These are phyloP conservation scores for Nothoprocta pentlandii DNA, from an alignment of 2,113 vertebrate species.

Conservation along the genomic window DNA sequence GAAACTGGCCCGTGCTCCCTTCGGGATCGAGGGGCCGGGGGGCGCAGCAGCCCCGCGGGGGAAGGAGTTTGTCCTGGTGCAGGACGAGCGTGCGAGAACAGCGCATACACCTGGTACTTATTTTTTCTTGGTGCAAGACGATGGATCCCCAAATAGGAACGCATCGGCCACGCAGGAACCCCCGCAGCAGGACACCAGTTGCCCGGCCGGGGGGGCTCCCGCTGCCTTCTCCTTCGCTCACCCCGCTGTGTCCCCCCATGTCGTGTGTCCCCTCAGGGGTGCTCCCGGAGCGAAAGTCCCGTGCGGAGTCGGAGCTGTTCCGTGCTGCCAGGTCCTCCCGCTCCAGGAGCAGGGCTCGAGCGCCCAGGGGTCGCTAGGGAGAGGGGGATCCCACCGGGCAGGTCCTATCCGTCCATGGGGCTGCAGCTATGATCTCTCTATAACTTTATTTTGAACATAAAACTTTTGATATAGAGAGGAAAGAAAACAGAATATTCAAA, in stretches of 20 bases:
- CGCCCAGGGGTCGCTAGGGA: background rate
- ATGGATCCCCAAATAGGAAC: background rate
- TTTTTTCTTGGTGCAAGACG: background rate
- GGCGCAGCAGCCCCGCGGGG: background rate
- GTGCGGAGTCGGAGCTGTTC: background rate
- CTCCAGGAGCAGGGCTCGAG: background rate
- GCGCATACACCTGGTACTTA: background rate
- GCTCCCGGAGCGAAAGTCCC: background rate
- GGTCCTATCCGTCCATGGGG: background rate
- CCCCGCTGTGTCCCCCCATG: fast-evolving
- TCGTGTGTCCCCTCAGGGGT: background rate
- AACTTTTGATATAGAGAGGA: fast-evolving
- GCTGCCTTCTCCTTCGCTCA: background rate
- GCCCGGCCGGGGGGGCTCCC: background rate
- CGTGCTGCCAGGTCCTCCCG: background rate
- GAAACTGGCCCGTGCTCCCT: fast-evolving
- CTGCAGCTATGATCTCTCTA: background rate
- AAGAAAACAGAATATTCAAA: background rate
- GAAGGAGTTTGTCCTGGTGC: background rate
- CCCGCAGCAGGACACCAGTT: background rate
- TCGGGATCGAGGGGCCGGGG: background rate
- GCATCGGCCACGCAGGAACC: fast-evolving
- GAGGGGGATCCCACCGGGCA: fast-evolving
- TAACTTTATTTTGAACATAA: background rate
- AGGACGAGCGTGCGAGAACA: background rate